Evolutionary conservation across 2,113 vertebrate genomes (phyloP), one percentile per base, ranked within the genome.

Genomic region (Sisor rabdophorus): DNA sequence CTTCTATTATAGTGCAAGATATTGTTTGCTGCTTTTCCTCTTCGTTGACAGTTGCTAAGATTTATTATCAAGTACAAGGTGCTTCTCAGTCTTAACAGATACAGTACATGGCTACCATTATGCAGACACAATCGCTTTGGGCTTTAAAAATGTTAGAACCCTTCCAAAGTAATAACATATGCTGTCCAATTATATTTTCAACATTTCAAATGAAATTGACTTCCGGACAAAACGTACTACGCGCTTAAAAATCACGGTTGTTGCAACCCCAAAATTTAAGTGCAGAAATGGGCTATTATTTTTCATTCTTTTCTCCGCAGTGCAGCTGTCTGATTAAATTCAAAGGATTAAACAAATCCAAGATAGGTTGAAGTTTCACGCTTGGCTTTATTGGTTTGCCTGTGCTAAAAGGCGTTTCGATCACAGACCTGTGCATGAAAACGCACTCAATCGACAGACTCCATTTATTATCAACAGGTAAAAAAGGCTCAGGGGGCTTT

Each of bases 101-200:
- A 61, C 20, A 4, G 30, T 56, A 59, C 40, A 44, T 44, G 40
- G 8, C 5, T 28, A 16, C 48, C 59, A 55, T 55, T 64, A 55
- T 16, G 50, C 58, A 55, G 59, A 72, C 52, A n/a, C 24, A 61
- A n/a, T 44, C 15, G 69, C 77, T 71, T 56, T 47, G 24, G 69
- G 77, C 26, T 19, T 52, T 15, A 22, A 52, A 55, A 77, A 28
- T 70, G 56, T 32, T 59, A 6, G 44, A 44, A 56, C 11, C 59
- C 50, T 17, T 70, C 65, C 36, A 28, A 32, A 73, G 69, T 73
- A 71, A 73, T 78, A 61, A 73, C 60, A 73, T 19, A 48, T 72
- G 59, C 50, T 30, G 69, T 54, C 60, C 69, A 78, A 72, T 78
- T 78, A 78, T 53, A 78, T 48, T 56, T 56, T 61, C 32, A n/a